Evolutionary conservation across 2,113 vertebrate genomes (phyloP), one percentile per base, ranked within the genome.

Genomic region (Lophotis ruficrista): DNA sequence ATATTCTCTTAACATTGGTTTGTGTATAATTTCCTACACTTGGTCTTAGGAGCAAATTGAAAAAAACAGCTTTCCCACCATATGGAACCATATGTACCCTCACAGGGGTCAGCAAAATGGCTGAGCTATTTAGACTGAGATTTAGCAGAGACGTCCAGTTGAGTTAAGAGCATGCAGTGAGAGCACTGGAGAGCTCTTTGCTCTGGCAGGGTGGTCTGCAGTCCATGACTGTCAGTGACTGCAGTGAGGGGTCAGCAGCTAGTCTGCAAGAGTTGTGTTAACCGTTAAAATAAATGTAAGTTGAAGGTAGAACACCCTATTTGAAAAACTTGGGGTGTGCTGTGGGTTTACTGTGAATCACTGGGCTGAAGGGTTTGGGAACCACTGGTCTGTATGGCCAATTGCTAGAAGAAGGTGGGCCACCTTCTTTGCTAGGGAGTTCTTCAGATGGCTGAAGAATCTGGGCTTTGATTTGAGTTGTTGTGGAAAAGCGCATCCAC

Each of bases 191-290:
- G 82, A 90, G 22, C 33, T 83, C 4, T 83, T 86, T 6, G 4
- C 61, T 61, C 75, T 77, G 71, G 31, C 75, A 90, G 90, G 70
- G 90, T 92, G 94, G 88, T 88, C 92, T 86, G 37, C 88, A 73
- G 79, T 7, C 66, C 45, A 12, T 0, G 0, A 7, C 17, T 61
- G 54, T 53, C 83, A 50, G 54, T 54, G 47, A 54, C 62, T 18
- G 2, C 7, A 6, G 54, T 7, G 16, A 85, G 25, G n/a, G 54
- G 58, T 25, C 85, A 83, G 79, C 58, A 92, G 31, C 8, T 53
- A 27, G 12, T 62, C 68, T 86, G 86, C 41, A 66, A n/a, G 54
- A 57, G 22, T 23, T 33, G 38, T 35, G 14, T 53, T 56, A 64
- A 58, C 48, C 38, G 21, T 14, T 38, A 76, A 13, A 83, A 57